A percentile compares a stretch with the other conserved stretches of the same genome.
phyloP scores from a whole-genome alignment of 2,113 vertebrate species.

The Eonycteris spelaea region DNA sequence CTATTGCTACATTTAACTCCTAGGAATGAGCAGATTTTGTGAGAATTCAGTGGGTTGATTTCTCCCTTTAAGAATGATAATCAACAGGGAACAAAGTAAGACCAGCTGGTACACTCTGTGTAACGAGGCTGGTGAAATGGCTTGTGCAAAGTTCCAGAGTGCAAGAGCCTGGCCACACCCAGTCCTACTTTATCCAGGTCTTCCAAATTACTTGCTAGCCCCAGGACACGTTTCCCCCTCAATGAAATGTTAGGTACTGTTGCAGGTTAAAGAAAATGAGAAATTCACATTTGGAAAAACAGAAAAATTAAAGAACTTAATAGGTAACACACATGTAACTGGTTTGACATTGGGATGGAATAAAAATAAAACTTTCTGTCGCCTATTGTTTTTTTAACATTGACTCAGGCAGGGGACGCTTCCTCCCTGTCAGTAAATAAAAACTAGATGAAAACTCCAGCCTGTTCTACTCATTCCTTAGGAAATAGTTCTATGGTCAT shows the following conservation, averaged over 20 bases:
- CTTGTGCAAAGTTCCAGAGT: neutral
- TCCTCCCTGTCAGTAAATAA: neutral
- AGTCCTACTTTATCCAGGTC: neutral
- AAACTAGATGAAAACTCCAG: neutral
- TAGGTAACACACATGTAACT: neutral
- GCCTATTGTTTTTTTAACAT: neutral
- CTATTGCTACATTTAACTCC: neutral
- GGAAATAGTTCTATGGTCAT: neutral
- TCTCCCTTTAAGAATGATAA: neutral
- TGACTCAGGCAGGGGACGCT: neutral
- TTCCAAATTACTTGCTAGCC: neutral
- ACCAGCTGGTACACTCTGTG: no score
- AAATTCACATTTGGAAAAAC: neutral
- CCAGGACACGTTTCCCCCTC: neutral
- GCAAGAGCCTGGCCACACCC: neutral
- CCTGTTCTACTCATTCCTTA: neutral
- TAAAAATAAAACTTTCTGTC: neutral
- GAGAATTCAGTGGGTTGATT: neutral
- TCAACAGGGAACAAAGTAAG: neutral
- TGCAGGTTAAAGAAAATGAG: neutral
- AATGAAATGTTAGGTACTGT: neutral
- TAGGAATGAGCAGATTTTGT: neutral
- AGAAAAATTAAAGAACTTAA: neutral
- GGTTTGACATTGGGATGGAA: neutral
- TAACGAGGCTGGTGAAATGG: neutral